Base-by-base conservation (phyloP, 2,888 invertebrate species). In the Anodontia alba region DNA sequence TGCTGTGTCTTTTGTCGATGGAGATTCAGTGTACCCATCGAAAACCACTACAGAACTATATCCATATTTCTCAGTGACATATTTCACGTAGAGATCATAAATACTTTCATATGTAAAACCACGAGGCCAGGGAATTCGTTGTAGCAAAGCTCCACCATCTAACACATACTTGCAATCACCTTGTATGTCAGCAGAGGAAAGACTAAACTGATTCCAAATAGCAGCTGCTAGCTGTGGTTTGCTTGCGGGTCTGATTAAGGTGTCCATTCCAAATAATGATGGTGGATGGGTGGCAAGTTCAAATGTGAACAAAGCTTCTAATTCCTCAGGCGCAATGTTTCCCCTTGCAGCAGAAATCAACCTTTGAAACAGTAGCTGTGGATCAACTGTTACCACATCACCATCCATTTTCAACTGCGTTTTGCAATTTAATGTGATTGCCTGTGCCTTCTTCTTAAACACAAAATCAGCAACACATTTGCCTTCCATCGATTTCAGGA, bases 71-170 rank as follows among this genome's bases (percentile, higher is more conserved):
- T 31, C 20, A 10, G 31, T 0, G 0, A 75, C 15, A 26, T 3
- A 68, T 23, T 23, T 57, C 3, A 71, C 71, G 31, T 77, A 71
- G 20, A 57, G 54, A 5, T 33, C 36, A 38, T 36, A 76, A 1
- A 69, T 3, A 0, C 42, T 31, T 17, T 1, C 5, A 12, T 8
- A 38, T 8, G 38, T 8, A 12, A 12, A 5, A 8, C 38, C 38
- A 38, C 12, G 12, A 8, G 38, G 5, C 87, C 88, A 88, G 15
- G 84, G 81, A 10, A 88, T 54, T 31, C 87, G 68, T 20, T 89
- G 84, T 20, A 88, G 43, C 12, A 88, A 73, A 15, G 86, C 78
- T 0, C 89, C 87, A 29, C 89, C 87, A 78, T 87, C 88, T 38
- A 38, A 38, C 5, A 38, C 38, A 12, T 38, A 12, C 38, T 38